Conservation (phyloP, 2,113 vertebrate genomes). For the Orthonyx spaldingii region DNA sequence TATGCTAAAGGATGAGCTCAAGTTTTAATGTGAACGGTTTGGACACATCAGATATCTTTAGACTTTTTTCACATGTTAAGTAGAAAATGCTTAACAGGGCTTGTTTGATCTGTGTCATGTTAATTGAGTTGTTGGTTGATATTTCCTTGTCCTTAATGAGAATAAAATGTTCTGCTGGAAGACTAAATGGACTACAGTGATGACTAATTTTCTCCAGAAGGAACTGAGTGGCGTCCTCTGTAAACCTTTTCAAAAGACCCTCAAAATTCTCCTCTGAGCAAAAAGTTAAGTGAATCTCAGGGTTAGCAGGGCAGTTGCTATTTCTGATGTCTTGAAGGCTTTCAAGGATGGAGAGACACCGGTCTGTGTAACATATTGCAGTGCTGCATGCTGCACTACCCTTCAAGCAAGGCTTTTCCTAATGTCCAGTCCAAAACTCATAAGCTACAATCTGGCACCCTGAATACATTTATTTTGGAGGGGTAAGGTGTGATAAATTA, state of each 20-base stretch:
- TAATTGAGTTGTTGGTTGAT: conserved; percentile 65
- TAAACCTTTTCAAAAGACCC: not conserved
- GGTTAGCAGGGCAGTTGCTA: not conserved
- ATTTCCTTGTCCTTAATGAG: conserved; percentile 63
- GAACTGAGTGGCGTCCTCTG: not conserved
- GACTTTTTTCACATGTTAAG: conserved; percentile 47
- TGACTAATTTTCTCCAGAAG: not conserved
- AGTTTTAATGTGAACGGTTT: conserved; percentile 34
- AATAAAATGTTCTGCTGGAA: conserved; percentile 74
- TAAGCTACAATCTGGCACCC: not conserved
- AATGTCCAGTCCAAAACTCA: not conserved
- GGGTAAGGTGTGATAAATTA: not conserved
- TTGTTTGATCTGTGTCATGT: conserved; percentile 66
- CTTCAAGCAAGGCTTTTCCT: not conserved
- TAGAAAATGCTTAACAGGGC: conserved; percentile 64
- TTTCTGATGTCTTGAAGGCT: not conserved
- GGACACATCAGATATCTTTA: conserved; percentile 19
- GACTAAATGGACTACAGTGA: not conserved
- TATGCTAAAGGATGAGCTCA: conserved; percentile 36
- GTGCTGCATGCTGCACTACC: not conserved
- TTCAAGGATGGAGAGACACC: not conserved
- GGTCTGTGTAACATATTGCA: rapidly evolving
- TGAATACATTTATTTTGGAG: not conserved
- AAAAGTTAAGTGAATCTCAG: not conserved
- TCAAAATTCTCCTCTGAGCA: not conserved